Evolutionary conservation across 2,113 vertebrate genomes (phyloP).

Genomic region (Vanacampus margaritifer): DNA sequence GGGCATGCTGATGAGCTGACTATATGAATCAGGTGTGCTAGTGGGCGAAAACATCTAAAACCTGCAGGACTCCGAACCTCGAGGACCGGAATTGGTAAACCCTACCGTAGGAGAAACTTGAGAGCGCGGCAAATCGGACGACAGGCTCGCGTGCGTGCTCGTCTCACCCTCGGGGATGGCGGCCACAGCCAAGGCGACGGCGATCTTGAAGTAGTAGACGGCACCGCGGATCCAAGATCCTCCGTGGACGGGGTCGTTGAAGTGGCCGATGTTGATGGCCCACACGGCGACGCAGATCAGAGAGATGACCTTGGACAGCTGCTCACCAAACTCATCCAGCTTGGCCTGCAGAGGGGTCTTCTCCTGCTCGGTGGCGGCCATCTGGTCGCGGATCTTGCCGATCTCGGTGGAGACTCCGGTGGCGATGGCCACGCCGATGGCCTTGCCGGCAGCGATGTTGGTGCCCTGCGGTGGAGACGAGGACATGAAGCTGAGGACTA

Average conservation of each 20-base stretch:
- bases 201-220: conserved; percentile 95
- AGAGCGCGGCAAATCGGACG: neutral
- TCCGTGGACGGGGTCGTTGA: conserved; percentile 90
- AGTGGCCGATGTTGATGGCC: conserved; percentile 95
- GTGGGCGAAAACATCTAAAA: too few relatives aligned
- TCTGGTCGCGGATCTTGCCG: conserved; percentile 93
- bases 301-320: conserved; percentile 93
- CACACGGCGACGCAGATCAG: conserved; percentile 92
- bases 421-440: conserved; percentile 80
- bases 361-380: conserved; percentile 91
- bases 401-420: conserved; percentile 88
- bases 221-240: conserved; percentile 93
- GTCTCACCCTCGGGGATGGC: conserved; percentile 87
- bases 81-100: too few relatives aligned
- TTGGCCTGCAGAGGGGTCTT: conserved; percentile 92
- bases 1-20: too few relatives aligned
- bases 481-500: neutral
- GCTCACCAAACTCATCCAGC: conserved; percentile 92
- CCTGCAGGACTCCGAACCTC: too few relatives aligned
- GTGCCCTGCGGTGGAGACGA: conserved; percentile 75
- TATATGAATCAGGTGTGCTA: too few relatives aligned
- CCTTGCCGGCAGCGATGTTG: conserved; percentile 88
- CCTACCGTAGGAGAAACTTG: too few relatives aligned
- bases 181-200: conserved; percentile 87
- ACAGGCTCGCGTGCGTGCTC: neutral